Evolutionary conservation across 2,797 vertebrate genomes (phyloP).

Genomic region (Peromyscus melanophrys): DNA sequence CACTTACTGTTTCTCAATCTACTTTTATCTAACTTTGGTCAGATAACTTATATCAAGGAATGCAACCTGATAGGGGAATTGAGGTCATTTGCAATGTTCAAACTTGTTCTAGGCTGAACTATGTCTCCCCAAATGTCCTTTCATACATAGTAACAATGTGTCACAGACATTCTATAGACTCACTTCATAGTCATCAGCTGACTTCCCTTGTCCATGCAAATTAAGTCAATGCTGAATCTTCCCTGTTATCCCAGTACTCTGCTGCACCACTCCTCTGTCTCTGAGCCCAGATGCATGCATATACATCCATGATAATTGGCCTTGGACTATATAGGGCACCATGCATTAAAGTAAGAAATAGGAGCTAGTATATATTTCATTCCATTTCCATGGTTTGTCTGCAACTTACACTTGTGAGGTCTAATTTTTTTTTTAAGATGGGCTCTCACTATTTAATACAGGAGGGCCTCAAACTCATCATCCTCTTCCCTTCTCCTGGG

Average conservation of each 20-base stretch:
- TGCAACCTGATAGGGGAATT: not conserved
- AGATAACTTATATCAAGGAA: not conserved
- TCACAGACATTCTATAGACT: not conserved
- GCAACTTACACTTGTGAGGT: not conserved
- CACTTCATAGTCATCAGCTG: not conserved
- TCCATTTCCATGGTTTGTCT: not conserved
- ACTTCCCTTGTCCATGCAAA: not conserved
- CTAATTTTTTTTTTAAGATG: not conserved
- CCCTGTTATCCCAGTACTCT: accelerated
- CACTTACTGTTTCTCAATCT: not conserved
- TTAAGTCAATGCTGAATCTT: not conserved
- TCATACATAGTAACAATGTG: not conserved
- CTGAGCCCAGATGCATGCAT: not conserved
- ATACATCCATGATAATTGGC: not conserved
- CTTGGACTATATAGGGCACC: not conserved
- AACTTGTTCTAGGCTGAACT: not conserved
- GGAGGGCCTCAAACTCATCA: not conserved
- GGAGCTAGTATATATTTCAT: not conserved
- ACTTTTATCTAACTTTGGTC: not conserved
- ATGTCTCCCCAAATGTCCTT: not conserved
- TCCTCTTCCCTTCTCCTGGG: not conserved
- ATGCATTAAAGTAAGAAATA: not conserved
- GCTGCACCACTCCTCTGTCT: not conserved
- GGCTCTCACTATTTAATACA: not conserved
- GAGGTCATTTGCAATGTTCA: not conserved